Base-by-base conservation (phyloP, 1,140 invertebrate genomes). In the Brachionus koreanus region DNA sequence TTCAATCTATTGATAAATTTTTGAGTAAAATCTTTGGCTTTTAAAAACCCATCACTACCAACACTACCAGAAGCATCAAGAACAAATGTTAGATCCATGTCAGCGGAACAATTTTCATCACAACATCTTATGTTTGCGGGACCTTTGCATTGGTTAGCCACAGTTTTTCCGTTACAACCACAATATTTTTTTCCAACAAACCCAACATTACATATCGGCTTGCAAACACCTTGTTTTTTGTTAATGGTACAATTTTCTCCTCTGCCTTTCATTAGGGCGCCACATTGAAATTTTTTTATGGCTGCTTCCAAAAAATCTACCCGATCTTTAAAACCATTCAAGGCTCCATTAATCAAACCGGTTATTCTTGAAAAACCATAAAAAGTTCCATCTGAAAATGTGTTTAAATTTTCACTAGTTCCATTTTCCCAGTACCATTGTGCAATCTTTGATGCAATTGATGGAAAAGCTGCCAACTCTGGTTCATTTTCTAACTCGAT, bases 41-140 rank as follows among this genome's bases (percentile, higher is more conserved):
- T 23, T 13, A 29, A 9, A 74, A 25, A 74, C 25, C 10, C 13
- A 25, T 1, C 3, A 19, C 0, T 2, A n/a, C 69, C 69, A 49
- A 74, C n/a, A 29, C 69, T 74, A 46, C 69, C 69, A 46, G 69
- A 74, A 74, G 69, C 16, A 49, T 74, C 69, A n/a, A 74, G 25
- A 23, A 74, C 23, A 46, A 74, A 25, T 29, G 43, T 25, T 1
- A 74, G 25, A 74, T 74, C 69, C 69, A 74, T 67, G 7, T 5
- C 29, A n/a, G 5, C 29, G 7, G 25, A 35, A 33, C 63, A 67
- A 10, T 33, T 67, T 35, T 37, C 35, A n/a, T 67, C 63, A 67
- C 29, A 67, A 6, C 63, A 37, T 12, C 49, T 57, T 19, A 57
- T 57, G 19, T 57, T 57, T 57, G 49, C 49, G 6, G 49, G 49